Evolutionary conservation across 2,888 invertebrate genomes (phyloP), one percentile per base, ranked within the genome.

Genomic region (Diadegma fenestrale): DNA sequence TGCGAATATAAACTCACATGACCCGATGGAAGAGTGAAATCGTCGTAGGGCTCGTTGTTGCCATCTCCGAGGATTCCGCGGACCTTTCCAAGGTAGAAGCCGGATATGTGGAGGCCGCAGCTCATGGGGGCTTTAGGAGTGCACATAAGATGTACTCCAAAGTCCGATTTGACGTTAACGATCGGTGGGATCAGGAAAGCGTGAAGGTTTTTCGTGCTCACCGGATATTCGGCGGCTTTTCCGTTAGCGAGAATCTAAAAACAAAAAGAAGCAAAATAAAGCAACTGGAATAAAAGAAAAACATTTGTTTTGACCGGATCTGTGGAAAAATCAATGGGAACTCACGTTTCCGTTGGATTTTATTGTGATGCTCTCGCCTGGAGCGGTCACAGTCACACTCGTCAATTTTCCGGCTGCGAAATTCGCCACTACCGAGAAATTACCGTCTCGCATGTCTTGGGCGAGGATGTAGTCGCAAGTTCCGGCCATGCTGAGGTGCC

Each of bases 61-160:
- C 97, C 98, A 89, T 97, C 97, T 85, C 99, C 99, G 14, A 99
- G 95, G 1, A 99, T 95, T 92, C 99, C 98, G 17, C 97, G 96
- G 3, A 97, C 94, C 91, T 97, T 97, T 88, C 97, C 97, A 66
- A 97, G 96, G 94, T 98, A 99, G 95, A 97, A 99, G 10, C 98
- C 98, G 89, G 96, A 96, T 0, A 98, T 95, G 87, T 95, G 95
- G 6, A 98, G 90, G 89, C 95, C 95, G 93, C 98, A 98, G 37
- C 96, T 80, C 90, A 93, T 88, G 69, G 91, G 87, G 17, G 88
- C 82, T 88, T 96, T 95, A 14, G 94, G 91, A 0, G 95, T 94
- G 92, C 97, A 97, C 81, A 94, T 93, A 0, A 96, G 94, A 86
- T 94, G 93, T 0, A 96, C 94, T 19, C 98, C 98, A 86, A 96